phyloP scores from a whole-genome alignment of 2,797 vertebrate species.

The Artibeus jamaicensis region DNA sequence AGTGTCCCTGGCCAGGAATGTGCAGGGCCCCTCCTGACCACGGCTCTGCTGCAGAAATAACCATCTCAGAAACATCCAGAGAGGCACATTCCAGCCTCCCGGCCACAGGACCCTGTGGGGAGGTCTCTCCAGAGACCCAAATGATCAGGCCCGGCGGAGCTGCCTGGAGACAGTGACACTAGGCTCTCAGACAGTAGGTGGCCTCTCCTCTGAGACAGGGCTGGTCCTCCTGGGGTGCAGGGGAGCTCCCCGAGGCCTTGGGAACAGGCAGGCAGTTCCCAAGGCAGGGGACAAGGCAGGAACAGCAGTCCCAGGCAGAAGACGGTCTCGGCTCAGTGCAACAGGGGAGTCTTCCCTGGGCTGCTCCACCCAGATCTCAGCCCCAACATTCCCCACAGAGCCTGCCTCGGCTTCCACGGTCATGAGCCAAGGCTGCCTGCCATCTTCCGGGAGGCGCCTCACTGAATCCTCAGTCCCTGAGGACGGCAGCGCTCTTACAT shows the following conservation, averaged over 20 bases:
- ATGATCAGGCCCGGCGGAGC: background rate
- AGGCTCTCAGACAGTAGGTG: background rate
- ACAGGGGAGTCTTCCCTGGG: background rate
- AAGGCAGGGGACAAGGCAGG: too few relatives aligned
- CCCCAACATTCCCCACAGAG: background rate
- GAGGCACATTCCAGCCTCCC: slow-evolving; percentile 18
- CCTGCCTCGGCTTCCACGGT: background rate
- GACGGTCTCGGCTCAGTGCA: rapidly evolving
- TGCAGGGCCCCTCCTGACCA: background rate
- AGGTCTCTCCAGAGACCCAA: background rate
- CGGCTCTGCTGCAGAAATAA: slow-evolving; percentile 28
- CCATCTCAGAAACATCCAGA: slow-evolving; percentile 17
- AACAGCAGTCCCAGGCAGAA: background rate
- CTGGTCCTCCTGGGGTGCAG: background rate
- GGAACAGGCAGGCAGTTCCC: too few relatives aligned
- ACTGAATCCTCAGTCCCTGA: background rate
- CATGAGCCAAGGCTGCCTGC: background rate
- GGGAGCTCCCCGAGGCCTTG: background rate
- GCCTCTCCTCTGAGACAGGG: background rate
- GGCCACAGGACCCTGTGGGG: background rate
- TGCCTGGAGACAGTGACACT: rapidly evolving
- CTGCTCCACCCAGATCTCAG: background rate
- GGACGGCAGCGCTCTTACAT: background rate
- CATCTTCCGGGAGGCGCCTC: background rate
- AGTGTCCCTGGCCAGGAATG: slow-evolving; percentile 38